Percentiles rank a stretch among this genome's conserved stretches.
These are phyloP conservation scores for Strigamia maritima DNA, from an alignment of 2,888 invertebrate species.

Conservation along the genomic window DNA sequence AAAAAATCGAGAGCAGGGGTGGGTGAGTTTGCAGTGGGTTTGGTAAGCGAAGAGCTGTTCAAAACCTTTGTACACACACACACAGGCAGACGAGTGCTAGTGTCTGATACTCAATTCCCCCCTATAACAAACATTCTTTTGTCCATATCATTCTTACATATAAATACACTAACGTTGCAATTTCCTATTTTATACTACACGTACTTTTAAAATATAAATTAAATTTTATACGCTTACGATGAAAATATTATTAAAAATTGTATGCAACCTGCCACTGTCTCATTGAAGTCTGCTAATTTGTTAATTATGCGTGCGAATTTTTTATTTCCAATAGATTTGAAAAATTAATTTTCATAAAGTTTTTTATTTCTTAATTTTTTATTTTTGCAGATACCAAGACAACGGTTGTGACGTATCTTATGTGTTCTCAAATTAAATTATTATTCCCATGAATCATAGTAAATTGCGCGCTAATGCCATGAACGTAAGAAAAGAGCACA, in stretches of 20 bases:
- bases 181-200: neutral
- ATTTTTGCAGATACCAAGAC: neutral
- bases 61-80: constrained; percentile 9
- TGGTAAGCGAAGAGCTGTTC: neutral
- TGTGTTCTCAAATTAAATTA: constrained; percentile 38
- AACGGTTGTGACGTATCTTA: constrained; percentile 25
- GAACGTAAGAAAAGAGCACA: constrained; percentile 1
- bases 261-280: no score
- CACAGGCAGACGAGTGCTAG: neutral
- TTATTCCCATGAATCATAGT: constrained; percentile 32
- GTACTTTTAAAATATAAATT: no score
- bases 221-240: no score
- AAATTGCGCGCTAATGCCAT: constrained; percentile 37
- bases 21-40: neutral
- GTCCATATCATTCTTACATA: neutral
- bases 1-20: neutral
- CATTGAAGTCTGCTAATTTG: no score
- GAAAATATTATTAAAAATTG: no score
- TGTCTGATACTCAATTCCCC: constrained; percentile 6
- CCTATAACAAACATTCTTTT: neutral
- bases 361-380: neutral
- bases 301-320: no score
- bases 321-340: neutral
- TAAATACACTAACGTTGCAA: neutral
- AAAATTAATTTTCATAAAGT: neutral